Conservation (phyloP, 2,113 vertebrate species). For the western clawed frog (Xenopus tropicalis) region UCB_Xtro_10.0 CM004448.2:58346501-58347000, state of each 20-base stretch:
- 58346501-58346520: slow-evolving; percentile 49
- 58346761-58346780: slow-evolving; percentile 24
- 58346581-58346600: slow-evolving; percentile 42
- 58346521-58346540: slow-evolving; percentile 42
- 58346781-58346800: too few species aligned
- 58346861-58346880: too few species aligned
- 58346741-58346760: slow-evolving; percentile 27
- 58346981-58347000: too few species aligned
- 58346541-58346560: slow-evolving; percentile 52
- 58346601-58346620: slow-evolving; percentile 39
- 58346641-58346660: slow-evolving; percentile 37
- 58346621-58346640: slow-evolving; percentile 43
- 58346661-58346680: slow-evolving; percentile 45
- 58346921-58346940: too few species aligned
- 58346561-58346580: slow-evolving; percentile 48
- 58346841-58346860: too few species aligned
- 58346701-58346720: slow-evolving; percentile 48
- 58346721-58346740: slow-evolving; percentile 11
- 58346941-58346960: too few species aligned
- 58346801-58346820: too few species aligned
- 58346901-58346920: too few species aligned
- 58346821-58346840: too few species aligned
- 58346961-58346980: too few species aligned
- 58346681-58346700: slow-evolving; percentile 48
- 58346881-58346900: too few species aligned